Evolutionary conservation across 2,888 invertebrate genomes (phyloP).

Genomic region (Epirrhoe alternata): DNA sequence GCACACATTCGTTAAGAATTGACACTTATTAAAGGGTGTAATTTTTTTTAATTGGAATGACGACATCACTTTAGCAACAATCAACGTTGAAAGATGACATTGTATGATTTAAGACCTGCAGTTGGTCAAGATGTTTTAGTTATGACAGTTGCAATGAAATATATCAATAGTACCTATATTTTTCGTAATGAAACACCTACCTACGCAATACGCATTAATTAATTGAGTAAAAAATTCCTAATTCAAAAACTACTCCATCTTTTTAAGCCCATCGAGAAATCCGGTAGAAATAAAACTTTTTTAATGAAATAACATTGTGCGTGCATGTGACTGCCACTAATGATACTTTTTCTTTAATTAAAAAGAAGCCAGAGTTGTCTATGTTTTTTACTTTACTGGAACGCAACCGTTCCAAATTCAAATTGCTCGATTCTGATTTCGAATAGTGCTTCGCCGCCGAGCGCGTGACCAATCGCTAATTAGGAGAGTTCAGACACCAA

Average conservation of each 20-base stretch:
- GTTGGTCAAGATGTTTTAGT: constrained; percentile 31
- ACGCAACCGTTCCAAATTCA: constrained; percentile 79
- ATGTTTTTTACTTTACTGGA: constrained; percentile 55
- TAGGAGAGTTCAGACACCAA: constrained; percentile 66
- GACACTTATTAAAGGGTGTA: constrained; percentile 84
- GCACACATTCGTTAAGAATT: constrained; percentile 85
- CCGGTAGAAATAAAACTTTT: constrained; percentile 6
- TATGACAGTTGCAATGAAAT: neutral
- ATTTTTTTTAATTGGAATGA: constrained; percentile 85
- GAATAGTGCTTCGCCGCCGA: constrained; percentile 69
- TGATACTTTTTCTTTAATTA: constrained; percentile 57
- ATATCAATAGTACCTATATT: too few species aligned
- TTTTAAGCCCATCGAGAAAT: neutral
- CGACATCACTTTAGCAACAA: constrained; percentile 77
- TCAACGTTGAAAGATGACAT: constrained; percentile 67
- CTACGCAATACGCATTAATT: neutral
- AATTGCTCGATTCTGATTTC: constrained; percentile 77
- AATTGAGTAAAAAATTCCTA: neutral
- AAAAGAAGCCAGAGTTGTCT: constrained; percentile 58
- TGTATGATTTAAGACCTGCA: constrained; percentile 71
- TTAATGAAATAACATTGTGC: constrained; percentile 19
- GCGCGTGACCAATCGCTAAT: constrained; percentile 85
- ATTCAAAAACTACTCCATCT: neutral
- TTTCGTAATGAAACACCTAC: too few species aligned
- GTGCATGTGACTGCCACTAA: constrained; percentile 38